Evolutionary conservation across 2,797 vertebrate species (phyloP).

Genomic region (Coreius guichenoti): DNA sequence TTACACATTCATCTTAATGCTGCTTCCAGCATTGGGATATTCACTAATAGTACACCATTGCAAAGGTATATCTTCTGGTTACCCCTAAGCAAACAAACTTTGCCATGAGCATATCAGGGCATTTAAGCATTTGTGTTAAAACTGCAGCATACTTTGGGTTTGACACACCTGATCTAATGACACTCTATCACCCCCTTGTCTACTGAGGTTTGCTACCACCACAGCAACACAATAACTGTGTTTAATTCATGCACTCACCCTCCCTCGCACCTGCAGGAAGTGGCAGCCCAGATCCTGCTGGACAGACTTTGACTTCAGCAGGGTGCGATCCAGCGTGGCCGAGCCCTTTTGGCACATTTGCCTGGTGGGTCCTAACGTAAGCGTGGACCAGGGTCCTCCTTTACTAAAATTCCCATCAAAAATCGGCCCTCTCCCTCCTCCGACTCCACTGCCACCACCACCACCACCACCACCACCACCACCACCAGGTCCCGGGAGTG

Average conservation of each 20-base stretch:
- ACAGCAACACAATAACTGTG: not conserved
- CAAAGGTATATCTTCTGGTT: not conserved
- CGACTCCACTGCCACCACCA: constrained; percentile 66
- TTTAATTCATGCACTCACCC: constrained; percentile 57
- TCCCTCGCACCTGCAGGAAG: constrained; percentile 91
- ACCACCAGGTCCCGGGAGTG: constrained; percentile 77
- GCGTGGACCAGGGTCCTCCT: constrained; percentile 94
- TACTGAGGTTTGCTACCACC: not conserved
- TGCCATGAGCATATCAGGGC: not conserved
- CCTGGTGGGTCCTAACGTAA: constrained; percentile 93
- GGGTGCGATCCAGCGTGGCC: constrained; percentile 93
- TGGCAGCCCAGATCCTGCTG: constrained; percentile 95
- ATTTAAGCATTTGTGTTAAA: not conserved
- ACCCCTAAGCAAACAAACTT: not conserved
- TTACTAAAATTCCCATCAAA: constrained; percentile 88
- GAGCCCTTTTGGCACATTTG: constrained; percentile 95
- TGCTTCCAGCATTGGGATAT: not conserved
- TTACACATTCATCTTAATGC: not conserved
- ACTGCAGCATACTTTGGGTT: not conserved
- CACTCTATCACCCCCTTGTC: not conserved
- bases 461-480: constrained; percentile 77
- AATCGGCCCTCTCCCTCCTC: constrained; percentile 76
- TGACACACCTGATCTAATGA: not conserved
- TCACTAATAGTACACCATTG: not conserved
- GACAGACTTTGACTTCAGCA: constrained; percentile 98